These are phyloP conservation scores for Lasaia peninsularis DNA, from an alignment of 1,140 invertebrate species.

Conservation along the genomic window DNA sequence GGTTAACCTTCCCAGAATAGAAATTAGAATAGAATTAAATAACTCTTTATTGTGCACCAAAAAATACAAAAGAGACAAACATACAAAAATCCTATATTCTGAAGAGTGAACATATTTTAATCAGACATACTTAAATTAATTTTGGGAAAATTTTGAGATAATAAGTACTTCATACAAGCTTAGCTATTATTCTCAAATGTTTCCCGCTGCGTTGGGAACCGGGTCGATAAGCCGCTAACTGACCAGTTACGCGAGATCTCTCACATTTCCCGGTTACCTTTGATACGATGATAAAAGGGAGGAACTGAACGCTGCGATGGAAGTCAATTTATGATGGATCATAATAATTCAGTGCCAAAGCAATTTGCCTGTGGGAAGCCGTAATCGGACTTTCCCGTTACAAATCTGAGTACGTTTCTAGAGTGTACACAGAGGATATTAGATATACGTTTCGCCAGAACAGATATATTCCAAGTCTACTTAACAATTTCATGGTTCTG, in stretches of 20 bases:
- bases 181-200: constrained; percentile 25
- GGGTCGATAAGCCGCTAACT: constrained; percentile 40
- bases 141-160: background rate
- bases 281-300: constrained; percentile 24
- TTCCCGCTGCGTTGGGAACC: constrained; percentile 33
- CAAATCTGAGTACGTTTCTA: constrained; percentile 12
- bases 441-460: background rate
- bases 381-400: constrained; percentile 27
- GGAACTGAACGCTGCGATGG: constrained; percentile 28
- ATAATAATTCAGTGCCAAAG: constrained; percentile 27
- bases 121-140: too few species aligned
- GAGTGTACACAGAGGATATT: background rate
- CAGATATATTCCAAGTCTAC: background rate
- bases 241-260: constrained; percentile 36
- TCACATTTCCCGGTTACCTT: constrained; percentile 25
- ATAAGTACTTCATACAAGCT: background rate
- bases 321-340: constrained; percentile 37
- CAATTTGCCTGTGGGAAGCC: constrained; percentile 37
- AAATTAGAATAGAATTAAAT: too few species aligned
- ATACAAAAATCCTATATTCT: too few species aligned
- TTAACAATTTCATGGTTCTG: background rate
- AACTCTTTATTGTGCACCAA: too few species aligned
- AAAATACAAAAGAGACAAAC: too few species aligned
- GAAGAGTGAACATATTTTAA: too few species aligned
- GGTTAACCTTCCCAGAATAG: too few species aligned